Base-by-base conservation (phyloP, 1,140 invertebrate genomes). In the Campodea augens region DNA sequence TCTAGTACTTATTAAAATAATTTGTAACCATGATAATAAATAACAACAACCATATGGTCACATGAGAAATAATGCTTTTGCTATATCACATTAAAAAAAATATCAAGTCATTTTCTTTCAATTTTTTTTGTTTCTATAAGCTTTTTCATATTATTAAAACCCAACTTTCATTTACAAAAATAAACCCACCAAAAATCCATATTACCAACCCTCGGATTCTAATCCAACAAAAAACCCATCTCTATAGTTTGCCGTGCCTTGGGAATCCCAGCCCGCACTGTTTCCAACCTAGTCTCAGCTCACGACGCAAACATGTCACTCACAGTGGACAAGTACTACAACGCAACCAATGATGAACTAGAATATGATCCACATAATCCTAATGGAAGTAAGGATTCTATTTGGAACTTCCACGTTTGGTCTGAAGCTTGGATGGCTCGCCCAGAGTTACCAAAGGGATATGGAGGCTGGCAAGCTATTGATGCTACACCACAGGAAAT, bases 331-430 rank as follows among this genome's bases (percentile, higher is more conserved):
- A 70, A 70, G 44, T 81, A 74, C 55, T 78, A 71, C 57, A 65
- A 73, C 44, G 64, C 66, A 36, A 66, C 66, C 5, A 72, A 72
- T 56, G 69, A 76, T 41, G 67, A 72, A 51, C 53, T 77, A 22
- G 58, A 67, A 32, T 63, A 55, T 41, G 71, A 73, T 52, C 71
- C 71, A 3, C 65, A 65, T 45, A 73, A 73, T 52, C 60, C 62
- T 12, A 49, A 53, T 2, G 51, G 47, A n/a, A 64, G 57, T n/a
- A 65, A 66, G 41, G 72, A 74, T 53, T 75, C 73, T 41, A 70
- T 76, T 54, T 77, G 74, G 79, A 81, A 83, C 59, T 84, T 78
- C 58, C 80, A 83, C 53, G 78, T 81, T 0, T 83, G 80, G 81
- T 80, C 77, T 53, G 80, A 83, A 44, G 76, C 74, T 13, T 82